Base-by-base conservation (phyloP, 2,113 vertebrate species). In the Clarias macrocephalus region DNA sequence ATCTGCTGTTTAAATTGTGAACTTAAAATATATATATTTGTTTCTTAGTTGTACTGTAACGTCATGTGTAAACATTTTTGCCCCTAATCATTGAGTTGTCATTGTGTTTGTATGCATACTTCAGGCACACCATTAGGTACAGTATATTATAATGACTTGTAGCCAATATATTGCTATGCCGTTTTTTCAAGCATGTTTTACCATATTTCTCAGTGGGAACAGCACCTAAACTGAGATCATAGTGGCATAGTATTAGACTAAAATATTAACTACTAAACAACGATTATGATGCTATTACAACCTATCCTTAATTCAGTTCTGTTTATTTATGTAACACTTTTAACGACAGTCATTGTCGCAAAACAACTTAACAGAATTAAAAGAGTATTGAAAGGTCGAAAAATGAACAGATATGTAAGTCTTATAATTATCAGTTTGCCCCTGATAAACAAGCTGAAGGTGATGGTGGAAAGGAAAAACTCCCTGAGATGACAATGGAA, bases 1-100 rank as follows among this genome's bases (percentile, higher is more conserved):
- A 86, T 56, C 88, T 89, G 63, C 73, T 70, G 88, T 15, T 81
- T 60, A 81, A 21, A 5, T 42, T 57, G 8, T 81, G 65, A 70
- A 80, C 60, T 30, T 15, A 66, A 76, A 76, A 75, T n/a, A 52
- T 10, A 48, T 6, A 5, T 59, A 5, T 28, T 30, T 6, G 9
- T 28, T 66, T 37, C 15, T 21, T 28, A 19, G 8, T 19, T 56
- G 42, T 33, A 54, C 19, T 56, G 42, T 33, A 54, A 65, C 2
- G 52, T 19, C 9, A 54, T 48, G 21, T 23, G 30, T 25, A 15
- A 42, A 4, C 0, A 13, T 81, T 62, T 62, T 65, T 19, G 10
- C 30, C 33, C 42, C 33, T 42, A 37, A 21, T 37, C 33, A 42
- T 19, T 21, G 9, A 73, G 70, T 21, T 70, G 16, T 37, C 30